Conservation (phyloP, 2,113 vertebrate species). For the Sphyrna mokarran region DNA sequence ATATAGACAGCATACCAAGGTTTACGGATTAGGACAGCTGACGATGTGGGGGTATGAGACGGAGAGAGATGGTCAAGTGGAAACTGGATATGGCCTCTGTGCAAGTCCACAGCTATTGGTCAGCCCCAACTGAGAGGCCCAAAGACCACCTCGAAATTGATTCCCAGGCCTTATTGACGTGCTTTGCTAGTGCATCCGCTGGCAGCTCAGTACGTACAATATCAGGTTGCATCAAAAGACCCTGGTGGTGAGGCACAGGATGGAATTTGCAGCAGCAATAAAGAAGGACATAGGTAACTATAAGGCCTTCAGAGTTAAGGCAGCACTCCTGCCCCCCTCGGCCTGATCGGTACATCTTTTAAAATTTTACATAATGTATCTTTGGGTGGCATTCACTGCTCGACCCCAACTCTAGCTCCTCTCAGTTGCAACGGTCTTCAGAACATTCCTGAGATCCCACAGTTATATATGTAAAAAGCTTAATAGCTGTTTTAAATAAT, state of each 20-base stretch:
- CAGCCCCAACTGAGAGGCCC: neutral
- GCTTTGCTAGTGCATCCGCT: neutral
- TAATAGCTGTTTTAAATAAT: neutral
- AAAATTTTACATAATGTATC: neutral
- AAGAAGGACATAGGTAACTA: neutral
- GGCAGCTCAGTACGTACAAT: neutral
- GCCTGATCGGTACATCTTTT: neutral
- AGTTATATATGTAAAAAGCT: neutral
- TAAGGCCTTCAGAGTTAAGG: neutral
- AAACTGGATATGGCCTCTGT: neutral
- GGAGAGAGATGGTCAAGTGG: neutral
- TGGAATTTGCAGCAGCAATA: neutral
- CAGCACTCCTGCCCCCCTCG: no score
- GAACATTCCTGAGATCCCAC: neutral
- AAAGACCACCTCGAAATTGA: neutral
- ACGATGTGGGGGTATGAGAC: neutral
- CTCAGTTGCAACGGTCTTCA: neutral
- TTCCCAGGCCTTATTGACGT: neutral
- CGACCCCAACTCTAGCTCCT: neutral
- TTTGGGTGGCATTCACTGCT: neutral
- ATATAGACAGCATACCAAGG: neutral
- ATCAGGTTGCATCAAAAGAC: neutral
- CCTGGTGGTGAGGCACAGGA: neutral
- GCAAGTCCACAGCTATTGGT: neutral
- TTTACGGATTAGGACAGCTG: neutral